Evolutionary conservation across 2,888 invertebrate species (phyloP), one percentile per base, ranked within the genome.

Genomic region (Lasioglossum villosulum): DNA sequence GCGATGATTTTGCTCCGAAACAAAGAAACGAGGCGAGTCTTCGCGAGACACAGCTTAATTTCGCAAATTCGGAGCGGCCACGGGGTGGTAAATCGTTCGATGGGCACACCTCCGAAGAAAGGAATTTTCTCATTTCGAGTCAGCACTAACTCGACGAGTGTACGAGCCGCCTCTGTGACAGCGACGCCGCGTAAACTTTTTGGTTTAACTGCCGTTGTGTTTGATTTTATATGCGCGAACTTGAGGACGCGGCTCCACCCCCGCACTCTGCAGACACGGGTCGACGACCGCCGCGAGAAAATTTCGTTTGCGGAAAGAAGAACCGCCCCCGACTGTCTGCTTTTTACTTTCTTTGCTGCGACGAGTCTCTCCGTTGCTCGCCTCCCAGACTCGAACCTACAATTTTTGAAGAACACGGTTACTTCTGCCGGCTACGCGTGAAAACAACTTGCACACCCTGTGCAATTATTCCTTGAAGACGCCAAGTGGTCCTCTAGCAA

Each of bases 91-190:
- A 84, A 85, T 85, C 77, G 79, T 70, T 74, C 63, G 70, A 39
- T 72, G 42, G 73, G 42, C 78, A 23, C 66, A 74, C 23, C 34
- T 52, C 71, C 30, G 76, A 76, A 80, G 90, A 90, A 86, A 83
- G 89, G 90, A 90, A 90, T 88, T 89, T 90, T 89, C 88, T 83
- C 83, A 85, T 90, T 90, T 87, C 71, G 83, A 27, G 80, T 86
- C 88, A 42, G 37, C 80, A 75, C 45, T 86, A 88, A 90, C 80
- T 83, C 75, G 75, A 72, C 52, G 74, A 89, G 52, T 78, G 81
- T 88, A 90, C 87, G 90, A 86, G 74, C 75, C 10, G 14, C 66
- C 27, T 68, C 34, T 66, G 74, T 75, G 86, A 80, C 89, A 78
- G 80, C 66, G 71, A 75, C 45, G 56, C 75, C 77, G 75, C 86